Conservation (phyloP, 2,113 vertebrate genomes). For the Bubo bubo region DNA sequence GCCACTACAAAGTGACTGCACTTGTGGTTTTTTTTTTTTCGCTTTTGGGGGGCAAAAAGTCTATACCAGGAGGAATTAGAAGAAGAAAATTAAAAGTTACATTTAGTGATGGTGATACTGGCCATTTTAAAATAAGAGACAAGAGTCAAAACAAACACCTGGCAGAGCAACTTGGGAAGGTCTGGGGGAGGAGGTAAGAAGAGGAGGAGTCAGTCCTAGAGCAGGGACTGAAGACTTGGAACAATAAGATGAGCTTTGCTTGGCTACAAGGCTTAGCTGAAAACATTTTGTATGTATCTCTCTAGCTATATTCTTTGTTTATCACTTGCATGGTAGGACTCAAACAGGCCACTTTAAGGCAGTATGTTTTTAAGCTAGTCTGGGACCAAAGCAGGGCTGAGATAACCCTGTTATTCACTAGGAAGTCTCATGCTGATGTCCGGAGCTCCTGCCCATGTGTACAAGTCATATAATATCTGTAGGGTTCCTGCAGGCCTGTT, state of each 20-base stretch:
- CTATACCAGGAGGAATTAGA: background rate
- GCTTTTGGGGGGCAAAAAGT: background rate
- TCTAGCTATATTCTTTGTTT: background rate
- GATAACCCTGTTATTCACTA: rapidly evolving
- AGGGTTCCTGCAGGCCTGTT: background rate
- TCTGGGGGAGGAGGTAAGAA: background rate
- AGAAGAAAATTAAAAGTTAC: background rate
- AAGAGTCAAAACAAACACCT: background rate
- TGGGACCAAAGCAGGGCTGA: background rate
- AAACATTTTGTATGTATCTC: background rate
- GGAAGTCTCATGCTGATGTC: background rate
- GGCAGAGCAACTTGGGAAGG: background rate
- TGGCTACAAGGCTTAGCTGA: background rate
- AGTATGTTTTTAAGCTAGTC: background rate
- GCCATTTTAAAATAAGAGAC: background rate
- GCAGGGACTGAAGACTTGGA: background rate
- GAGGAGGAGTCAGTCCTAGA: background rate
- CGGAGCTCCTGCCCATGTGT: background rate
- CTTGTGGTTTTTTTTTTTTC: background rate
- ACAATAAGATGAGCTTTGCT: background rate
- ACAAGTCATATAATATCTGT: background rate
- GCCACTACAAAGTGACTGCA: background rate
- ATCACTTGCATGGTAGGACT: background rate
- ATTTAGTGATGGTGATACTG: background rate
- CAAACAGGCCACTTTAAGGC: background rate